Evolutionary conservation across 2,888 invertebrate genomes (phyloP).

Genomic region (Eupsilia transversa): DNA sequence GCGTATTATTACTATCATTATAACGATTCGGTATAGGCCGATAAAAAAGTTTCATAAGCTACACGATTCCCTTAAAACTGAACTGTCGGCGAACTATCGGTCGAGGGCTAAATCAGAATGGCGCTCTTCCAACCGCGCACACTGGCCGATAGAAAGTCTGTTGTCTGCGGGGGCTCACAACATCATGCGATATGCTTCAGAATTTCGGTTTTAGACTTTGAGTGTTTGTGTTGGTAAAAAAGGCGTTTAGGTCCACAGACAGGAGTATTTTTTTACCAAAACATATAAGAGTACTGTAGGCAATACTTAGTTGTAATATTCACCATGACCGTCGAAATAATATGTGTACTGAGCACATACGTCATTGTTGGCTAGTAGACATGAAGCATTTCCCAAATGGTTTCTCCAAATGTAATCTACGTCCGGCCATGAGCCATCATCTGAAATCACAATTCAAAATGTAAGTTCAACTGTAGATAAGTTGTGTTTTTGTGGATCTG

Average conservation of each 20-base stretch:
- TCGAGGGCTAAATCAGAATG: background rate
- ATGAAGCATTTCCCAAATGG: conserved; percentile 88
- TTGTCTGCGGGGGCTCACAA: background rate
- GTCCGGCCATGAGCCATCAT: conserved; percentile 92
- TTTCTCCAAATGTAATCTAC: conserved; percentile 91
- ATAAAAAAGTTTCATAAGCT: too few species aligned
- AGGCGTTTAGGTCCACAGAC: background rate
- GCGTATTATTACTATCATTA: too few species aligned
- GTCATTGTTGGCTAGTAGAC: conserved; percentile 90
- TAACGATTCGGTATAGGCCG: too few species aligned
- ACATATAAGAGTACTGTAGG: too few species aligned
- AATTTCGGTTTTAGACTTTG: background rate
- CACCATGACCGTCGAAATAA: conserved; percentile 91
- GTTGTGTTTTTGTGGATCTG: background rate
- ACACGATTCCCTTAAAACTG: too few species aligned
- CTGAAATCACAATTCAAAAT: conserved; percentile 79
- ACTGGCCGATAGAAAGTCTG: background rate
- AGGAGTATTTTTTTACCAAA: background rate
- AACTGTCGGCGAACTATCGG: too few species aligned
- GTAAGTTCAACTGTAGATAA: background rate
- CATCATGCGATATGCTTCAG: background rate
- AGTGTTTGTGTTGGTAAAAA: background rate
- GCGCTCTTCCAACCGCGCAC: background rate
- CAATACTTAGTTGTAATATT: conserved; percentile 66
- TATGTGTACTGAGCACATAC: conserved; percentile 92